Conservation (phyloP, 2,888 invertebrate genomes). For the Mythimna vitellina region DNA sequence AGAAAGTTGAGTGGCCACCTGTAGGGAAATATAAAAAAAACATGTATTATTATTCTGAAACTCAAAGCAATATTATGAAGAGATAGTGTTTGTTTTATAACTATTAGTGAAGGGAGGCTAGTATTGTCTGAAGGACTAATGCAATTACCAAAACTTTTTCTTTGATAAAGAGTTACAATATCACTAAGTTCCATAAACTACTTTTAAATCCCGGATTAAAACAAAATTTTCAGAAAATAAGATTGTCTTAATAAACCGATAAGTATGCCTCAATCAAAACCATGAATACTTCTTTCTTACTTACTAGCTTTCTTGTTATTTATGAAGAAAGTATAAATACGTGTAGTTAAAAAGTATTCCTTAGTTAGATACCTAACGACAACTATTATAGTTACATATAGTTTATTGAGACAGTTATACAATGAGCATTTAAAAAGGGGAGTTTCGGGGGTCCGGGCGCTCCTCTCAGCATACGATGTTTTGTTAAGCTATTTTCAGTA, state of each 20-base stretch:
- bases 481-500: too few species aligned
- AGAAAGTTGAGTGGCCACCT: conserved; percentile 98
- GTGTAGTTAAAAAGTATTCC: too few species aligned
- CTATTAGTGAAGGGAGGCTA: not conserved
- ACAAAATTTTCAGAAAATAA: too few species aligned
- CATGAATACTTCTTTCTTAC: too few species aligned
- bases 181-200: not conserved
- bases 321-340: not conserved
- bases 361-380: not conserved
- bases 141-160: not conserved
- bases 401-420: too few species aligned
- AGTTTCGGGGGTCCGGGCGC: too few species aligned
- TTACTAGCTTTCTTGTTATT: not conserved
- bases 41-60: conserved; percentile 3
- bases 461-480: too few species aligned
- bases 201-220: not conserved
- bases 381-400: too few species aligned
- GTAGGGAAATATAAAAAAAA: conserved; percentile 58
- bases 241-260: too few species aligned
- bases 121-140: not conserved
- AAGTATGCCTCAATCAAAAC: too few species aligned
- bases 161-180: not conserved
- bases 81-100: not conserved
- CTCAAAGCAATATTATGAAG: not conserved
- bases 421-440: too few species aligned